Percentiles rank a stretch among this genome's conserved stretches.
Evolutionary conservation across 2,888 invertebrate genomes (phyloP).

Genomic region (Chrysolina haemoptera): DNA sequence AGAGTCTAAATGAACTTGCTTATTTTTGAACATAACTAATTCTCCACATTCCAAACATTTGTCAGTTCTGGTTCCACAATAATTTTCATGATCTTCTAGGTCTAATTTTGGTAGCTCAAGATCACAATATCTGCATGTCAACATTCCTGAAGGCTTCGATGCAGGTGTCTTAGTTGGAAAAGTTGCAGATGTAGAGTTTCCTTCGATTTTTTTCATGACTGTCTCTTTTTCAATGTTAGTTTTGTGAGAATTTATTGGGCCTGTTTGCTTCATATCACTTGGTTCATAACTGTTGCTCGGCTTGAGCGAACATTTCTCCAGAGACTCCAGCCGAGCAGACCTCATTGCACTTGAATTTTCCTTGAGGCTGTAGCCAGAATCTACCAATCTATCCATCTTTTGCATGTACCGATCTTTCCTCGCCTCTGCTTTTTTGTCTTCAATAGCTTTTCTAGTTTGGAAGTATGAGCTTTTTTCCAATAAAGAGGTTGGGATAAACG

Average conservation of each 20-base stretch:
- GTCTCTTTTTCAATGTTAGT: constrained; percentile 23
- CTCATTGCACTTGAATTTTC: constrained; percentile 30
- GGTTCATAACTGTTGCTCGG: constrained; percentile 22
- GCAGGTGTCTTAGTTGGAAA: constrained; percentile 33
- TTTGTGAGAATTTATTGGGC: neutral
- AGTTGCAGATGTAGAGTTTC: constrained; percentile 9
- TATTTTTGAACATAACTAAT: constrained; percentile 80
- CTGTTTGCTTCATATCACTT: constrained; percentile 26
- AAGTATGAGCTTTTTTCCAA: constrained; percentile 62
- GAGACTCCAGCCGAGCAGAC: constrained; percentile 5
- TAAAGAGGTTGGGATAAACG: constrained; percentile 52
- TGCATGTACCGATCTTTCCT: constrained; percentile 57
- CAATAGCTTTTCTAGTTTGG: constrained; percentile 58
- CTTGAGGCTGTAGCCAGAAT: constrained; percentile 56
- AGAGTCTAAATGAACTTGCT: constrained; percentile 75
- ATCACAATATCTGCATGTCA: constrained; percentile 79
- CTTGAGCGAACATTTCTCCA: constrained; percentile 16
- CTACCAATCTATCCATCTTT: constrained; percentile 57
- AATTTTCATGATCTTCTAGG: constrained; percentile 76
- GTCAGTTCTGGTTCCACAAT: constrained; percentile 82
- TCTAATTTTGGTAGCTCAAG: constrained; percentile 76
- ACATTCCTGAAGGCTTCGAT: constrained; percentile 58
- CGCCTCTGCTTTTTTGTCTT: constrained; percentile 60
- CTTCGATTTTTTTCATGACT: constrained; percentile 13
- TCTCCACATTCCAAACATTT: constrained; percentile 79